Base-by-base conservation (phyloP, 2,888 invertebrate species). In the Philereme vetulata region DNA sequence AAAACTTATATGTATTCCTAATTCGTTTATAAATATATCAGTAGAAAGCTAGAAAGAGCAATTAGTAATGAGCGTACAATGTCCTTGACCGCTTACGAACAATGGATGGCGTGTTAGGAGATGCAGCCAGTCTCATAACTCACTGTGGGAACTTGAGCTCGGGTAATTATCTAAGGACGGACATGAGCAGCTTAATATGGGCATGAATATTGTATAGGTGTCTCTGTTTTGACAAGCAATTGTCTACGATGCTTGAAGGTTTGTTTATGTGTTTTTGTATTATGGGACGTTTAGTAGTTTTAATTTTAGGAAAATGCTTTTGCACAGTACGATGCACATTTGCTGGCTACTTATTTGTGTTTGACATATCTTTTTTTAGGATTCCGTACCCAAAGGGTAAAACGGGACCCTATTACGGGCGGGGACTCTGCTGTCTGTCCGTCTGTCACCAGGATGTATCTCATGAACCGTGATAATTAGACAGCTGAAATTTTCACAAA, bases 81-180 rank as follows among this genome's bases (percentile, higher is more conserved):
- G 79, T 67, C 85, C 85, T 85, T 85, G 85, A 85, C 84, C 84
- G 78, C 70, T 36, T 38, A 42, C 46, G 54, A 78, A 85, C 85
- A 85, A 85, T 85, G 67, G 77, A 64, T 74, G 72, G 72, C 77
- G 77, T 77, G 77, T 50, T 45, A 56, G 60, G 56, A 72, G 71
- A 68, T 51, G 59, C 54, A 57, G 50, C 36, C 68, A 78, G 65
- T 72, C 66, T 72, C 75, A 74, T 76, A 74, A 64, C 67, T 72
- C 71, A 71, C 75, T 78, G 83, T 84, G 84, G 76, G 84, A 86
- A 81, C 72, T 71, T 70, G 64, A 70, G 33, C 33, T 33, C 75
- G 75, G 72, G 57, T 56, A 76, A 79, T 81, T 78, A 59, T 61
- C 64, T 64, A 65, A 65, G 68, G 56, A 59, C 62, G 64, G 51